phyloP scores from a whole-genome alignment of 2,888 invertebrate species.

The Heliconius erato region DNA sequence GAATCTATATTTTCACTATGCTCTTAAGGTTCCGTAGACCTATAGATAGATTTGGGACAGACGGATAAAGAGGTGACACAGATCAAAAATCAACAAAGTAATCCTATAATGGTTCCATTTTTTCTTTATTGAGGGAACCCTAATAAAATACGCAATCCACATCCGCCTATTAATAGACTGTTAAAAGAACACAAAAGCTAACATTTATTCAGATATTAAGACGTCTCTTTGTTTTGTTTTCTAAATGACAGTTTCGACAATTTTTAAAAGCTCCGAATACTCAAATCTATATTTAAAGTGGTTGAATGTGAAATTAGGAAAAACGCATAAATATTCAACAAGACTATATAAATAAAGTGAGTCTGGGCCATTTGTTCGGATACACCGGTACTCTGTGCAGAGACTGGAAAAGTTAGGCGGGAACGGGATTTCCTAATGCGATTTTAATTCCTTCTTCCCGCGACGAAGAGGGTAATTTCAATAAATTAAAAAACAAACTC shows the following conservation, averaged over 20 bases:
- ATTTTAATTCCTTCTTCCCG: constrained; percentile 84
- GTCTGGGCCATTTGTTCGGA: constrained; percentile 85
- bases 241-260: constrained; percentile 35
- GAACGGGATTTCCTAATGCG: constrained; percentile 85
- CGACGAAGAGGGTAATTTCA: constrained; percentile 82
- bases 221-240: constrained; percentile 24
- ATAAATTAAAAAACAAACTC: constrained; percentile 76
- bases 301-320: constrained; percentile 77
- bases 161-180: not conserved
- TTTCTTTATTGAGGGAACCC: too few species aligned
- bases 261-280: constrained; percentile 46
- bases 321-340: constrained; percentile 83
- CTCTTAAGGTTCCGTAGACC: too few species aligned
- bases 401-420: constrained; percentile 83
- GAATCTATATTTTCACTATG: too few species aligned
- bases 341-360: constrained; percentile 84
- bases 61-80: too few species aligned
- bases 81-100: too few species aligned
- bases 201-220: not conserved
- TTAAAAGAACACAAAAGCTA: not conserved
- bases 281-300: constrained; percentile 71
- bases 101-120: too few species aligned
- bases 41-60: too few species aligned
- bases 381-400: constrained; percentile 80
- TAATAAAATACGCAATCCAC: not conserved